phyloP scores from a whole-genome alignment of 2,797 vertebrate genomes.

The Parauchenoglanis ngamensis region DNA sequence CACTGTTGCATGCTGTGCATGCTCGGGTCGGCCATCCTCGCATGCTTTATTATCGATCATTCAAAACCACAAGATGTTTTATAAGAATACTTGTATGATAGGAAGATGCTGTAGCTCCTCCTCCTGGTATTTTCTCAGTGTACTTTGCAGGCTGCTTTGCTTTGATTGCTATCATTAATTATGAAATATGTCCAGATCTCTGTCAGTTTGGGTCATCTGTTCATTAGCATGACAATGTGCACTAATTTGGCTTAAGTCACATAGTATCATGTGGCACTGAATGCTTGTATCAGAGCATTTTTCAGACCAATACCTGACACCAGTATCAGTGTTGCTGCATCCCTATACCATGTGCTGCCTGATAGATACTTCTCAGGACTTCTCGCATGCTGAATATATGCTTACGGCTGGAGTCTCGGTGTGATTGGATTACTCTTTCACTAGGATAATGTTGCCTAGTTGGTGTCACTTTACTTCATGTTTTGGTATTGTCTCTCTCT shows the following conservation, averaged over 20 bases:
- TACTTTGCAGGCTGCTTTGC: not conserved
- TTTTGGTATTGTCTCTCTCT: not conserved
- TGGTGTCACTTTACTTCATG: not conserved
- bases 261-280: not conserved
- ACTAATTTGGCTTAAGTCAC: not conserved
- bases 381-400: not conserved
- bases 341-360: not conserved
- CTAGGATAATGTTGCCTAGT: not conserved
- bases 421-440: not conserved
- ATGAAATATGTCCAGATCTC: not conserved
- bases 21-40: not conserved
- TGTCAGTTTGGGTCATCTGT: not conserved
- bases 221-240: not conserved
- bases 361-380: not conserved
- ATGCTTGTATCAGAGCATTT: not conserved
- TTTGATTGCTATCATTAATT: not conserved
- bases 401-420: not conserved
- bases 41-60: no score
- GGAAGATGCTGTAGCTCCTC: no score
- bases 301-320: not conserved
- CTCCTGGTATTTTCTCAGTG: not conserved
- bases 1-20: not conserved
- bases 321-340: not conserved
- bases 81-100: not conserved
- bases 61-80: not conserved